Evolutionary conservation across 2,888 invertebrate genomes (phyloP).

Genomic region (Diloba caeruleocephala): DNA sequence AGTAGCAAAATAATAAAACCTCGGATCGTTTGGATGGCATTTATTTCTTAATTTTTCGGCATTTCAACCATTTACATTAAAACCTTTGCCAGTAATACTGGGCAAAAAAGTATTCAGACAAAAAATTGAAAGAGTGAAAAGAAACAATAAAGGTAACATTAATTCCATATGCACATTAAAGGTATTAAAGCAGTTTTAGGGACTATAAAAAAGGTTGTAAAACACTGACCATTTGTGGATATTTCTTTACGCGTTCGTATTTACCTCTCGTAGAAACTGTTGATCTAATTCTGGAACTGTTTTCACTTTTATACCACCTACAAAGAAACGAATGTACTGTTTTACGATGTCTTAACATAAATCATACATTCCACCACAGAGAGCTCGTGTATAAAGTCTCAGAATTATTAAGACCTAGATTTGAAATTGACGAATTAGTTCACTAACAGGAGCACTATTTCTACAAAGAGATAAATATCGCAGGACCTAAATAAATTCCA

Average conservation of each 20-base stretch:
- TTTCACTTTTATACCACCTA: conserved; percentile 31
- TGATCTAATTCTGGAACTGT: conserved; percentile 13
- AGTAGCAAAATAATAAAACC: too few species aligned
- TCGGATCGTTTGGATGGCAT: too few species aligned
- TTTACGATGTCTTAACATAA: conserved; percentile 33
- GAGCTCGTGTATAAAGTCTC: background rate
- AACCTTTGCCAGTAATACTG: conserved; percentile 21
- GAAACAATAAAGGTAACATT: conserved; percentile 33
- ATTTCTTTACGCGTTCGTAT: conserved; percentile 17
- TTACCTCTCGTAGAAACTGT: conserved; percentile 14
- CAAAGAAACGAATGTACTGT: conserved; percentile 26
- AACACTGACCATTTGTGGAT: conserved; percentile 29
- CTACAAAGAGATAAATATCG: too few species aligned
- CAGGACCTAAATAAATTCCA: too few species aligned
- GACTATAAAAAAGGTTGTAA: conserved; percentile 41
- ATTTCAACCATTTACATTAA: conserved; percentile 13
- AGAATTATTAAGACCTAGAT: conserved; percentile 12
- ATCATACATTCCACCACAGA: conserved; percentile 4
- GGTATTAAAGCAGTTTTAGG: conserved; percentile 32
- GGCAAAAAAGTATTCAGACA: conserved; percentile 12
- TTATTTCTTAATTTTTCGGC: too few species aligned
- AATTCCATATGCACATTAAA: conserved; percentile 8
- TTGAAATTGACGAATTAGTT: conserved; percentile 21
- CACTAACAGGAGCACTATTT: conserved; percentile 1
- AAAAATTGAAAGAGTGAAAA: conserved; percentile 20